Evolutionary conservation across 2,797 vertebrate species (phyloP).

Genomic region (Buphagus erythrorhynchus): DNA sequence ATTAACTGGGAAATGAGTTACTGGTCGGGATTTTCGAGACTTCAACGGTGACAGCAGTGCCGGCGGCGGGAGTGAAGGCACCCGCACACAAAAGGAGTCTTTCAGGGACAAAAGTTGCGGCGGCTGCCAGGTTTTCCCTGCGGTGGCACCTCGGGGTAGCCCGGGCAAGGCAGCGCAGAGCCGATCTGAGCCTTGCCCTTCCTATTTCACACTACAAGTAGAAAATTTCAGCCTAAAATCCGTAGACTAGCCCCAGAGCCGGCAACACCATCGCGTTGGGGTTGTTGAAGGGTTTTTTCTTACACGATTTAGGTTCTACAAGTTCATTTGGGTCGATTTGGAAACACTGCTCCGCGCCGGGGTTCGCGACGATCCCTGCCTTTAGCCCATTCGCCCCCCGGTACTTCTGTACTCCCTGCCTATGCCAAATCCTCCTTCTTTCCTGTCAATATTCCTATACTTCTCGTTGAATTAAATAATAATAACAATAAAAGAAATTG

Average conservation of each 20-base stretch:
- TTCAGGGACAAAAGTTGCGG: slow-evolving; percentile 34
- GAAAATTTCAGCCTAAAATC: background rate
- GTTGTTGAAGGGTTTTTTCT: background rate
- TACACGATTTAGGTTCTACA: background rate
- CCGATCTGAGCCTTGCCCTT: background rate
- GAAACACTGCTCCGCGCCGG: background rate
- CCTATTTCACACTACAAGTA: background rate
- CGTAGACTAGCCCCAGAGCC: background rate
- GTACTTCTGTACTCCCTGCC: background rate
- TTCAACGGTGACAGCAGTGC: background rate
- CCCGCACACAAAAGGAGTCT: background rate
- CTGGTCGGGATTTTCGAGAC: slow-evolving; percentile 53
- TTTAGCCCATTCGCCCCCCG: background rate
- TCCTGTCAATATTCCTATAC: background rate
- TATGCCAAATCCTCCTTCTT: background rate
- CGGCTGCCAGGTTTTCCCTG: background rate
- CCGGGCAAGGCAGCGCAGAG: background rate
- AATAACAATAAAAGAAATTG: background rate
- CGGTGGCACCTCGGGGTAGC: background rate
- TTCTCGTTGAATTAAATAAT: background rate
- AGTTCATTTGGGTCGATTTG: background rate
- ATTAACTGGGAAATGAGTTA: slow-evolving; percentile 74
- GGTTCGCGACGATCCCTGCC: background rate
- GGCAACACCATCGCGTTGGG: background rate
- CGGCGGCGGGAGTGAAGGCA: background rate